These are phyloP conservation scores for Euura saliciscinereae DNA, from an alignment of 1,140 invertebrate species.

Conservation along the genomic window DNA sequence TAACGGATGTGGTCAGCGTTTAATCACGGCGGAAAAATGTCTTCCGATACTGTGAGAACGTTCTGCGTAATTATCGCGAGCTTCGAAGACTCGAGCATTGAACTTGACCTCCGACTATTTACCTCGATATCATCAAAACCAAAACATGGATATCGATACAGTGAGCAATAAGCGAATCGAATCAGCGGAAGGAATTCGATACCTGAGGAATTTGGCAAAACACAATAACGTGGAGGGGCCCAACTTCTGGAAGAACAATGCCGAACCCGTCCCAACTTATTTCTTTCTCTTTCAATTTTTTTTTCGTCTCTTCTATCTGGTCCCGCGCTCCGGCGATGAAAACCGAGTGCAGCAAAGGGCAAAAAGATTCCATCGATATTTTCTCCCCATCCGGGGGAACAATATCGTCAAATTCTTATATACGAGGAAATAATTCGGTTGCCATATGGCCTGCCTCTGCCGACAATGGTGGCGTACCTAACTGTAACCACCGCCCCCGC, in stretches of 20 bases:
- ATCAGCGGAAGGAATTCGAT: background rate
- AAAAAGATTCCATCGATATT: background rate
- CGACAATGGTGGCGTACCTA: background rate
- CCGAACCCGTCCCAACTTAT: background rate
- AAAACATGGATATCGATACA: too few relatives aligned
- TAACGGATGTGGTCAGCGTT: constrained; percentile 2
- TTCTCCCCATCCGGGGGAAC: background rate
- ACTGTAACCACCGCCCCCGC: background rate
- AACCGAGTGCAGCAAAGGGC: background rate
- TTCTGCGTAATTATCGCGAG: background rate
- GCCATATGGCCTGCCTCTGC: constrained; percentile 1
- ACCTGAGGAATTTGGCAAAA: background rate
- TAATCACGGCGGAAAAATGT: constrained; percentile 2
- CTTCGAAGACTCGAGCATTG: too few relatives aligned
- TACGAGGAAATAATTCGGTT: constrained; percentile 2
- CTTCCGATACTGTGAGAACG: background rate
- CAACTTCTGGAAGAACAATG: background rate
- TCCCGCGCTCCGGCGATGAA: background rate
- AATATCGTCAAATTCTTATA: constrained; percentile 3
- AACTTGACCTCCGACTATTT: too few relatives aligned
- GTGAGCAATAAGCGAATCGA: too few relatives aligned
- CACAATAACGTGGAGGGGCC: background rate
- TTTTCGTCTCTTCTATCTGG: background rate
- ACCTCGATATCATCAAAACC: too few relatives aligned
- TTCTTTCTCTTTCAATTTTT: background rate